A percentile compares a stretch with the other conserved stretches of the same genome.
Evolutionary conservation across 1,140 invertebrate genomes (phyloP).

Genomic region (Diachasma alloeum): DNA sequence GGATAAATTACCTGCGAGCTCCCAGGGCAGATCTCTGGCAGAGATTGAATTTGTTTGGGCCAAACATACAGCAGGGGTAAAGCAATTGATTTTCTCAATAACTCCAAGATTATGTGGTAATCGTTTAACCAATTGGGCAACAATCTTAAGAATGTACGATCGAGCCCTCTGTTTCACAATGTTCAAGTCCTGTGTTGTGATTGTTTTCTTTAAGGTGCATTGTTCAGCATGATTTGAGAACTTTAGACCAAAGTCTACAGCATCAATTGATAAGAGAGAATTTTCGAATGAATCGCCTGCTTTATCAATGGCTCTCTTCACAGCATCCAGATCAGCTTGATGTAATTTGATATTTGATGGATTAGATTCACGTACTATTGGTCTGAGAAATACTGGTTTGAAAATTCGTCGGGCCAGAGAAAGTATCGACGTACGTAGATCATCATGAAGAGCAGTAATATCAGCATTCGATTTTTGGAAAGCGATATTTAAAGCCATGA

Average conservation of each 20-base stretch:
- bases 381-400: constrained; percentile 27
- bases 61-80: neutral
- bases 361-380: constrained; percentile 31
- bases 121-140: neutral
- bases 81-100: neutral
- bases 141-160: neutral
- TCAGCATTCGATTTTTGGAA: constrained; percentile 41
- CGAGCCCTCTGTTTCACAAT: neutral
- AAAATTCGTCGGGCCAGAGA: constrained; percentile 34
- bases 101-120: neutral
- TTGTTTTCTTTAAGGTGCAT: neutral
- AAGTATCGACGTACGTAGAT: constrained; percentile 33
- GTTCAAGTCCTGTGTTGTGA: neutral
- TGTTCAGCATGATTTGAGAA: neutral
- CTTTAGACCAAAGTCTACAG: neutral
- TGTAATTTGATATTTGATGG: constrained; percentile 7
- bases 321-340: neutral
- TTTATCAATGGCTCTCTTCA: neutral
- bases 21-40: neutral
- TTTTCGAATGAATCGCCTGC: neutral
- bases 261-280: neutral
- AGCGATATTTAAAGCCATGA: constrained; percentile 33
- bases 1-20: too few relatives aligned
- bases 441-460: constrained; percentile 32
- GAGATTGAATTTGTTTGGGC: neutral